phyloP scores from a whole-genome alignment of 1,140 invertebrate genomes.

The Scaptomyza hsui region DNA sequence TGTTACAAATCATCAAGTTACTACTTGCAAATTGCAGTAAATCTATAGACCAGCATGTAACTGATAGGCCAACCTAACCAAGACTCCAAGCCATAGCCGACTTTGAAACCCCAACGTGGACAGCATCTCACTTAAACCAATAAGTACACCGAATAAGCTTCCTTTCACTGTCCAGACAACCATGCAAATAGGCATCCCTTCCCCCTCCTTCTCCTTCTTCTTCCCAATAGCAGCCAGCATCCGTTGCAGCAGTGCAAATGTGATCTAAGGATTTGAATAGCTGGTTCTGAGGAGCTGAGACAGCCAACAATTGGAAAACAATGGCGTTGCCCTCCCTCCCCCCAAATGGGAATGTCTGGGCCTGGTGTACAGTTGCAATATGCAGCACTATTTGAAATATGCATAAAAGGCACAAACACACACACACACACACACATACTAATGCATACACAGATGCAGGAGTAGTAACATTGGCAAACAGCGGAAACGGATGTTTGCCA shows the following conservation, averaged over 20 bases:
- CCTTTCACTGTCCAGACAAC: slow-evolving; percentile 36
- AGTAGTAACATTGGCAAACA: slow-evolving; percentile 43
- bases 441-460: slow-evolving; percentile 12
- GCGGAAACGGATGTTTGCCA: slow-evolving; percentile 63
- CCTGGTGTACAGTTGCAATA: slow-evolving; percentile 32
- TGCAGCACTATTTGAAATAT: slow-evolving; percentile 52
- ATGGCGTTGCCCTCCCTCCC: slow-evolving; percentile 19
- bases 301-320: slow-evolving; percentile 35
- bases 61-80: slow-evolving; percentile 4
- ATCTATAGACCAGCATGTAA: slow-evolving; percentile 19
- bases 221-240: not conserved
- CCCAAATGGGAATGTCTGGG: slow-evolving; percentile 31
- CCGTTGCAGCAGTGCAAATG: not conserved
- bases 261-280: slow-evolving; percentile 9
- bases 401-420: slow-evolving; percentile 28
- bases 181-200: slow-evolving; percentile 41
- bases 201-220: not conserved
- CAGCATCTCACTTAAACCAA: slow-evolving; percentile 18
- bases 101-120: not conserved
- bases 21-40: slow-evolving; percentile 19
- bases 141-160: slow-evolving; percentile 35
- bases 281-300: not conserved
- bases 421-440: not conserved
- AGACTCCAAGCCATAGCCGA: too few relatives aligned
- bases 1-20: slow-evolving; percentile 24